Base-by-base conservation (phyloP, 2,888 invertebrate species). In the Tetragonula carbonaria region DNA sequence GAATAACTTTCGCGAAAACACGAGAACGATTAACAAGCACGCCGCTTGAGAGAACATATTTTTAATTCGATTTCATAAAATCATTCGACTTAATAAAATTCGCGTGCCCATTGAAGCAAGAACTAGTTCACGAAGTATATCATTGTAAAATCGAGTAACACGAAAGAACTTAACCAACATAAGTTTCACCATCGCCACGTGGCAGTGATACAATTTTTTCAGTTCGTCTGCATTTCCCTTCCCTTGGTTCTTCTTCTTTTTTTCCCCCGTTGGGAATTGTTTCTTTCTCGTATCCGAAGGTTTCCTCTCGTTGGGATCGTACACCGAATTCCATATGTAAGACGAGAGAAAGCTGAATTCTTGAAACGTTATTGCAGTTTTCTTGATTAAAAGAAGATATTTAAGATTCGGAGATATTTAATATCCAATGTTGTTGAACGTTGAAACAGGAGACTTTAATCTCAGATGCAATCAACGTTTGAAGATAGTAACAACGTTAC, bases 261-360 rank as follows among this genome's bases (percentile, higher is more conserved):
- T 33, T 67, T 14, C 0, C 16, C 18, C 33, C 8, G 45, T 6
- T 67, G n/a, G 59, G 2, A 11, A 45, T 2, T 28, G 21, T 21
- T 45, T 55, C 67, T 18, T 13, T 8, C 28, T 28, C n/a, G n/a
- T n/a, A 5, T n/a, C 57, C 23, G 57, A n/a, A n/a, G 13, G 0
- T 18, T 16, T n/a, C 50, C 5, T 50, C 5, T 33, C 53, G 5
- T 11, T 74, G 84, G 33, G 83, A 84, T 33, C 45, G 71, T 21
- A 85, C 28, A 50, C 68, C 78, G 50, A 85, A 85, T 33, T 85
- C 84, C 45, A 53, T 2, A 84, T 85, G 55, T 2, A 38, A n/a
- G 1, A 50, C 8, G 2, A 21, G 0, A 5, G 5, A 18, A 2
- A 28, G 28, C 28, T 3, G 18, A 50, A 18, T 45, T n/a, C 4